Conservation (phyloP, 2,888 invertebrate genomes). For the Zelleria hepariella region DNA sequence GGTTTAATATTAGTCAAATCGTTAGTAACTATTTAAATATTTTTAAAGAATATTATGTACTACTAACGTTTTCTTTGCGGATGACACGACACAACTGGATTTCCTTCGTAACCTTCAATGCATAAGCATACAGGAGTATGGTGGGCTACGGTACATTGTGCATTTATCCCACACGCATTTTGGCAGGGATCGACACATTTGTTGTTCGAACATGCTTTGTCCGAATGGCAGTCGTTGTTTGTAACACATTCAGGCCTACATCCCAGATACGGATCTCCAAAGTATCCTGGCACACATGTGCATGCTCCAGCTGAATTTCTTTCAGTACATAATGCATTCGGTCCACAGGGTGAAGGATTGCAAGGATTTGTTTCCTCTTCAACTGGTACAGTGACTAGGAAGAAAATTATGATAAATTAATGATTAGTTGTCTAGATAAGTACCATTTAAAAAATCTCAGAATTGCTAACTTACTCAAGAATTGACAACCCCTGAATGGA, state of each 20-base stretch:
- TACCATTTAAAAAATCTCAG: background rate
- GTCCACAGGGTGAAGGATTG: slow-evolving; percentile 89
- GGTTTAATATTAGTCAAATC: slow-evolving; percentile 5
- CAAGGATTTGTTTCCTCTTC: slow-evolving; percentile 82
- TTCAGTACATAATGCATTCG: slow-evolving; percentile 87
- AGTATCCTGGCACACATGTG: slow-evolving; percentile 84
- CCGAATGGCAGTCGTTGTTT: slow-evolving; percentile 83
- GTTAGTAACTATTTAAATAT: slow-evolving; percentile 6
- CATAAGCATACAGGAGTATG: slow-evolving; percentile 88
- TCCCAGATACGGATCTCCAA: slow-evolving; percentile 89
- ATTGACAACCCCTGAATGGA: slow-evolving; percentile 83
- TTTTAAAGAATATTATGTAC: slow-evolving; percentile 1
- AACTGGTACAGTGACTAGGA: slow-evolving; percentile 70
- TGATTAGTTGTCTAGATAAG: background rate
- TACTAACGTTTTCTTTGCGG: slow-evolving; percentile 57
- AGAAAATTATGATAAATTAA: slow-evolving; percentile 1
- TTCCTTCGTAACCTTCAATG: slow-evolving; percentile 82
- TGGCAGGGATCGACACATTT: slow-evolving; percentile 89
- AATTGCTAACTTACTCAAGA: slow-evolving; percentile 43
- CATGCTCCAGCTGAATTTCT: slow-evolving; percentile 88
- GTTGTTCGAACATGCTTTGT: slow-evolving; percentile 85
- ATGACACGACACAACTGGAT: slow-evolving; percentile 76
- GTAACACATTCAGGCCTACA: slow-evolving; percentile 89
- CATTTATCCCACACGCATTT: slow-evolving; percentile 84
- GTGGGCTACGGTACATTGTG: slow-evolving; percentile 84